These are phyloP conservation scores for Brachionus rubens DNA, from an alignment of 1,140 invertebrate genomes.

Conservation along the genomic window DNA sequence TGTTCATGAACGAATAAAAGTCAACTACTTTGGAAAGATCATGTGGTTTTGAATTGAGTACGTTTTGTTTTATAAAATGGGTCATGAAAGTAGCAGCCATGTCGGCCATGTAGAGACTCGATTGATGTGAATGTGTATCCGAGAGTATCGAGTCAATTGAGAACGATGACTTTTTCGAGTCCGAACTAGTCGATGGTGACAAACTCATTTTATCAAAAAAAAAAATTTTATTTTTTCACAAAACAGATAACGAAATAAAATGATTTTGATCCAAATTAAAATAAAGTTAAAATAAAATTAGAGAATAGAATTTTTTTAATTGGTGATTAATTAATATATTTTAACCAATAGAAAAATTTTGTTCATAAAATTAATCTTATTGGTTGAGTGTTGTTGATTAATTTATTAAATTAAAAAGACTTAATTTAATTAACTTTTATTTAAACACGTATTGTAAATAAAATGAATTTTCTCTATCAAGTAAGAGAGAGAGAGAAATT, in stretches of 20 bases:
- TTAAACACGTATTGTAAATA: background rate
- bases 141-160: conserved; percentile 26
- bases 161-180: background rate
- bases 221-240: background rate
- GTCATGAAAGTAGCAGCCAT: background rate
- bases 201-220: background rate
- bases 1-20: conserved; percentile 4
- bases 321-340: too few species aligned
- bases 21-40: background rate
- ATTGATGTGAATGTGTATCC: background rate
- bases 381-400: background rate
- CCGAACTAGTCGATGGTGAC: background rate
- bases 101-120: background rate
- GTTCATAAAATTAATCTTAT: too few species aligned
- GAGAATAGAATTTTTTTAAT: background rate
- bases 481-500: background rate
- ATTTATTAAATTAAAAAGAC: background rate
- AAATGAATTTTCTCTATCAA: background rate
- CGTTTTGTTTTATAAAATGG: background rate
- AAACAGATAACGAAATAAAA: background rate
- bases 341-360: too few species aligned
- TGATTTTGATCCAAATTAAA: background rate
- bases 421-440: background rate
- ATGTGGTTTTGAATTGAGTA: too few species aligned
- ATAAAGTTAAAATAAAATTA: conserved; percentile 30